phyloP scores from a whole-genome alignment of 2,113 vertebrate genomes.

The Albula glossodonta region DNA sequence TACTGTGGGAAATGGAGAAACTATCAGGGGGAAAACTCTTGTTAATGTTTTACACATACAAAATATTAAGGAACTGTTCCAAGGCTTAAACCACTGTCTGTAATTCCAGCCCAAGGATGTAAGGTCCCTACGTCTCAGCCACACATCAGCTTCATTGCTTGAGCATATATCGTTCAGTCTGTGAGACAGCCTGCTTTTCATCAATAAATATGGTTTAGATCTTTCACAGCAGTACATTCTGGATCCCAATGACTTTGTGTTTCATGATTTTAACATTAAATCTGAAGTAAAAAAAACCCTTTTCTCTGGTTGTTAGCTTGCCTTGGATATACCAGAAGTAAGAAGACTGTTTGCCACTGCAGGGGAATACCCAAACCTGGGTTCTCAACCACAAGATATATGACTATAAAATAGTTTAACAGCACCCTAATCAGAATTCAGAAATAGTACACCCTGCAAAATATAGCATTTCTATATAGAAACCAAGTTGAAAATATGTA shows the following conservation, averaged over 20 bases:
- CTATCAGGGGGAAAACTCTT: constrained; percentile 6
- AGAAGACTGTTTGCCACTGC: background rate
- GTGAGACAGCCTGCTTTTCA: constrained; percentile 1
- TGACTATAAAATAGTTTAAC: background rate
- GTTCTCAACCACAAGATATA: too few relatives aligned
- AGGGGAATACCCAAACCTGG: too few relatives aligned
- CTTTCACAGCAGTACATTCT: background rate
- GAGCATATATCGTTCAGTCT: constrained; percentile 1
- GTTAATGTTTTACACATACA: constrained; percentile 7
- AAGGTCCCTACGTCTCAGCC: background rate
- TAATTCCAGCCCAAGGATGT: constrained; percentile 18
- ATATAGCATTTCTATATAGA: background rate
- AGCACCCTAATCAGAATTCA: background rate
- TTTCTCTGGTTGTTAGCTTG: background rate
- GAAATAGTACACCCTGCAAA: background rate
- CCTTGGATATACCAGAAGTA: too few relatives aligned
- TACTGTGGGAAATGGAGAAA: background rate
- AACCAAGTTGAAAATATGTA: background rate
- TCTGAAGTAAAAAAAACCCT: background rate
- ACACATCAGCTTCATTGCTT: constrained; percentile 13
- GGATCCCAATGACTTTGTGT: background rate
- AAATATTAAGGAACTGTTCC: constrained; percentile 9
- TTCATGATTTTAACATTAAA: background rate
- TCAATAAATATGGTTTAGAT: constrained; percentile 1
- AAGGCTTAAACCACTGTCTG: background rate